A percentile compares a stretch with the other conserved stretches of the same genome.
These are phyloP conservation scores for Apostichopus japonicus DNA, from an alignment of 35 echinoderm and acorn worm species.

Conservation along the genomic window DNA sequence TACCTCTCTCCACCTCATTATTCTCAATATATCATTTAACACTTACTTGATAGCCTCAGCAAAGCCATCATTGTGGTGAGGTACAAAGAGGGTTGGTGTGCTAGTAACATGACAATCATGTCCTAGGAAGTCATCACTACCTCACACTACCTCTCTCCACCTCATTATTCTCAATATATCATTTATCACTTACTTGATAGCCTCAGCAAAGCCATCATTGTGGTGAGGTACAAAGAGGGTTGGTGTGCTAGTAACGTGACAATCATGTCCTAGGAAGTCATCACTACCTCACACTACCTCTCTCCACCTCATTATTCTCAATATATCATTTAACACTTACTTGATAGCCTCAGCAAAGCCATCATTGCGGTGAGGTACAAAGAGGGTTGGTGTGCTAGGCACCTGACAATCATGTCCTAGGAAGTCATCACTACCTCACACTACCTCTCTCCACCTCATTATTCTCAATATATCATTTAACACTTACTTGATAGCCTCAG, in stretches of 20 bases:
- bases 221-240: constrained; percentile 90
- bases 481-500: too few relatives aligned
- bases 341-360: constrained; percentile 97
- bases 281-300: neutral
- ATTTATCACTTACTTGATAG: constrained; percentile 80
- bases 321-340: constrained; percentile 52
- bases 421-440: too few relatives aligned
- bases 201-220: constrained; percentile 95
- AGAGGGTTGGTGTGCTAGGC: constrained; percentile 94
- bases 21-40: neutral
- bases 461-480: too few relatives aligned
- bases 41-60: constrained; percentile 50
- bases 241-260: constrained; percentile 92
- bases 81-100: constrained; percentile 95
- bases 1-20: neutral
- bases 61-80: constrained; percentile 85
- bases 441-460: too few relatives aligned
- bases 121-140: neutral
- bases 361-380: constrained; percentile 88
- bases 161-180: too few relatives aligned
- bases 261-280: constrained; percentile 65
- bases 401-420: constrained; percentile 94
- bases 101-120: constrained; percentile 93
- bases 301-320: too few relatives aligned
- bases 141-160: neutral